A percentile compares a stretch with the other conserved stretches of the same genome.
phyloP scores from a whole-genome alignment of 2,888 invertebrate genomes.

The Synergus itoensis region DNA sequence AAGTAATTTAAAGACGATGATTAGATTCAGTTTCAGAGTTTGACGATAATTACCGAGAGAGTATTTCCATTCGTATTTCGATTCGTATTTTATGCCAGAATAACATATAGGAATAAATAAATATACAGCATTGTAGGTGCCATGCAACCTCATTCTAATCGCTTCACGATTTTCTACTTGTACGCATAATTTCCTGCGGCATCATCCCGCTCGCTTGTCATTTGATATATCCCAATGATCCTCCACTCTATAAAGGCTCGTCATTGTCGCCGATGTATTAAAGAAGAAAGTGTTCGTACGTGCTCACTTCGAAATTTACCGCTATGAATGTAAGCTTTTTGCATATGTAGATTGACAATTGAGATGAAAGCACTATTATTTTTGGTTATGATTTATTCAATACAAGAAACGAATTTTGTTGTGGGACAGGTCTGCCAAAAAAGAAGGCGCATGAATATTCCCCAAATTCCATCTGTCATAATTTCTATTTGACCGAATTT shows the following conservation, averaged over 20 bases:
- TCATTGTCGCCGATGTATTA: constrained; percentile 26
- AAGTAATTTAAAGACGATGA: background rate
- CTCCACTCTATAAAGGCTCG: constrained; percentile 13
- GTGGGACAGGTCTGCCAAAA: background rate
- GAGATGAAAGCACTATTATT: constrained; percentile 28
- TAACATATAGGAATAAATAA: constrained; percentile 24
- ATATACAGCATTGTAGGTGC: constrained; percentile 12
- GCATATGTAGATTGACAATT: constrained; percentile 20
- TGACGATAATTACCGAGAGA: constrained; percentile 19
- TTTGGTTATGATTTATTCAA: background rate
- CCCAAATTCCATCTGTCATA: too few species aligned
- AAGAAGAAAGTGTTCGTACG: constrained; percentile 36
- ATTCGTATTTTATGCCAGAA: constrained; percentile 17
- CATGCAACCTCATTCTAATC: constrained; percentile 36
- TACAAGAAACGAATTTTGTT: background rate
- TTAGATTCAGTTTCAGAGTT: constrained; percentile 13
- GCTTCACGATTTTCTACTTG: constrained; percentile 31
- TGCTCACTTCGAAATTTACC: constrained; percentile 38
- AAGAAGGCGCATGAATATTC: too few species aligned
- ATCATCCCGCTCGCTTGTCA: constrained; percentile 37
- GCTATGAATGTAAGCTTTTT: constrained; percentile 31
- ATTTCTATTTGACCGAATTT: too few species aligned
- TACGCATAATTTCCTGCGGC: constrained; percentile 37
- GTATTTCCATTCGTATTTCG: background rate
- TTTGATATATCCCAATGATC: constrained; percentile 38